Evolutionary conservation across 2,113 vertebrate genomes (phyloP), one percentile per base, ranked within the genome.

Genomic region (Thinocorus orbignyianus): DNA sequence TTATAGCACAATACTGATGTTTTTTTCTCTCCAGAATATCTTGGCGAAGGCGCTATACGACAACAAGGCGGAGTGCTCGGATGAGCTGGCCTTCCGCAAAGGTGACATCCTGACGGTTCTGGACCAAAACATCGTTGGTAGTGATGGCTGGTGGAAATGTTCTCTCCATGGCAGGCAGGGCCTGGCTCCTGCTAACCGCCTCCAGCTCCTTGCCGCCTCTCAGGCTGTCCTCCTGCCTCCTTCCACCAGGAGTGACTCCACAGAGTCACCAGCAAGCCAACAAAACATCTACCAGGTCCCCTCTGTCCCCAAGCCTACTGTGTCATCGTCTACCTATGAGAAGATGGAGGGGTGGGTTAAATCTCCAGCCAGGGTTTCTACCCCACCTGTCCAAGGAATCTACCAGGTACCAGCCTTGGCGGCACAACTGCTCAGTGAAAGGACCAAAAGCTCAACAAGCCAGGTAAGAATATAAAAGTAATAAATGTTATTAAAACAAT

Each of bases 101-200:
- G 99, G 99, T 5, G 99, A 99, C 97, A 98, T 99, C 88, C 88
- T 99, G 85, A 98, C 97, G 0, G 98, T 99, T 73, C 96, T 99
- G 81, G 98, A 99, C 64, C 98, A 98, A 18, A 97, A 98, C 0
- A 96, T 99, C 46, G 90, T 96, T 0, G 98, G 98, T 41, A 99
- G 98, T 2, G 97, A 98, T 7, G 99, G 99, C 20, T 99, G 99
- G 99, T 99, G 99, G 99, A 98, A 96, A 46, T 99, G 99, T 48
- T 97, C 98, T 46, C 98, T 99, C 24, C 98, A 98, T 0, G 99
- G 99, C 57, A 97, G 97, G 9, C 98, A 98, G 44, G 99, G 99
- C 33, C 97, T 99, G 92, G 99, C 98, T 19, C 99, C 99, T 0
- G 99, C 99, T 52, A 99, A 99, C 91, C 98, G 99, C 64, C 98